A percentile compares a stretch with the other conserved stretches of the same genome.
Conservation (phyloP, 2,797 vertebrate genomes). For the Decapterus maruadsi region DNA sequence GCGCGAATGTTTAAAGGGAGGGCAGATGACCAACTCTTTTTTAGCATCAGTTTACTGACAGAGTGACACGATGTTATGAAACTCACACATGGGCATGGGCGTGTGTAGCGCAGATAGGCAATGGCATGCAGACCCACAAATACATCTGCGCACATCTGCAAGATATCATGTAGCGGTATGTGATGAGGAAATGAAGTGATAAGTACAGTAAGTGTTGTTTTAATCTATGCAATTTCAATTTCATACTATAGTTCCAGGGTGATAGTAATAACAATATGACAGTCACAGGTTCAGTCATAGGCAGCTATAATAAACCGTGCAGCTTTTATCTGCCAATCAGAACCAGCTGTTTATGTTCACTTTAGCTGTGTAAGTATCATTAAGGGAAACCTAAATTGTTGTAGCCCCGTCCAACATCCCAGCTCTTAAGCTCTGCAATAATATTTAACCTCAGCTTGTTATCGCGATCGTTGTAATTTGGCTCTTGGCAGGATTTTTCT, state of each 20-base stretch:
- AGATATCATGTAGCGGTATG: slow-evolving; percentile 6
- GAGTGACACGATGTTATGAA: slow-evolving; percentile 40
- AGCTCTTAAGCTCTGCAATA: slow-evolving; percentile 28
- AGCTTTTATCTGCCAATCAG: slow-evolving; percentile 20
- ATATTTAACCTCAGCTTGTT: slow-evolving; percentile 38
- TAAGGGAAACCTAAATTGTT: slow-evolving; percentile 29
- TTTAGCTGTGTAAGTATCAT: slow-evolving; percentile 41
- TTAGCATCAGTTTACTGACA: slow-evolving; percentile 61
- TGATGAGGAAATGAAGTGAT: slow-evolving; percentile 13
- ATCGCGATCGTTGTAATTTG: slow-evolving; percentile 31
- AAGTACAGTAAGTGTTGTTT: slow-evolving; percentile 7
- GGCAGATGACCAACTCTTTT: slow-evolving; percentile 66
- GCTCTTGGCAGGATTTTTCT: slow-evolving; percentile 43
- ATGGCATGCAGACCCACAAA: neutral
- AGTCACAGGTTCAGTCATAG: slow-evolving; percentile 20
- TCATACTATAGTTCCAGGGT: neutral
- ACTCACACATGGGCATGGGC: slow-evolving; percentile 20
- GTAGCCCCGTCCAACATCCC: slow-evolving; percentile 12
- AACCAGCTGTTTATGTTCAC: slow-evolving; percentile 42
- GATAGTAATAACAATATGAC: slow-evolving; percentile 33
- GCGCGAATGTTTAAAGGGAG: slow-evolving; percentile 73
- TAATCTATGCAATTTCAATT: neutral
- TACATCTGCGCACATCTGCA: slow-evolving; percentile 39
- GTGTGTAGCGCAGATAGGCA: slow-evolving; percentile 1
- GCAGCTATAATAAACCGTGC: slow-evolving; percentile 40